These are phyloP conservation scores for Limenitis camilla DNA, from an alignment of 2,888 invertebrate species.

Conservation along the genomic window DNA sequence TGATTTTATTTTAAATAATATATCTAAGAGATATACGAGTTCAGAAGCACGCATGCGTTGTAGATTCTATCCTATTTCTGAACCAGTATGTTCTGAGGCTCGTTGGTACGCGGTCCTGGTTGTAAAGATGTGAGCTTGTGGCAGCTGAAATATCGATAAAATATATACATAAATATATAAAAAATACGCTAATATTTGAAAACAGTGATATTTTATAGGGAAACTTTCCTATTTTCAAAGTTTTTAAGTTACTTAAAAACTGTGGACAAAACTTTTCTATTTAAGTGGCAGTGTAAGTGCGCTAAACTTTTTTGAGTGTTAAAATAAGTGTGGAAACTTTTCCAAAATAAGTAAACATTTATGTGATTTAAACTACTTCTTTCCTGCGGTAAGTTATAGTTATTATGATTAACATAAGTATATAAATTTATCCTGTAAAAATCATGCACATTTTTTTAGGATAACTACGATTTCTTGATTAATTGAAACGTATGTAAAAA, in stretches of 20 bases:
- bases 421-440: no score
- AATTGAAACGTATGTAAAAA: no score
- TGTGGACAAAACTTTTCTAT: not conserved
- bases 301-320: slow-evolving; percentile 1
- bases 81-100: slow-evolving; percentile 24
- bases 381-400: no score
- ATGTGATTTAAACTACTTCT: no score
- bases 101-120: slow-evolving; percentile 20
- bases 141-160: not conserved
- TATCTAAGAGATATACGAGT: not conserved
- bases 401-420: no score
- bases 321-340: not conserved
- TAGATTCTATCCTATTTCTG: slow-evolving; percentile 8
- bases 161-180: not conserved
- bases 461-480: not conserved
- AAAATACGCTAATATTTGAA: not conserved
- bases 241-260: not conserved
- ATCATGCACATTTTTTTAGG: not conserved
- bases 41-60: slow-evolving; percentile 24
- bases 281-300: not conserved
- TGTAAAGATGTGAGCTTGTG: slow-evolving; percentile 9
- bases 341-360: no score
- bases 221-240: no score
- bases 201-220: not conserved
- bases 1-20: not conserved